phyloP scores from a whole-genome alignment of 2,797 vertebrate genomes.

The Siniperca obscura region DNA sequence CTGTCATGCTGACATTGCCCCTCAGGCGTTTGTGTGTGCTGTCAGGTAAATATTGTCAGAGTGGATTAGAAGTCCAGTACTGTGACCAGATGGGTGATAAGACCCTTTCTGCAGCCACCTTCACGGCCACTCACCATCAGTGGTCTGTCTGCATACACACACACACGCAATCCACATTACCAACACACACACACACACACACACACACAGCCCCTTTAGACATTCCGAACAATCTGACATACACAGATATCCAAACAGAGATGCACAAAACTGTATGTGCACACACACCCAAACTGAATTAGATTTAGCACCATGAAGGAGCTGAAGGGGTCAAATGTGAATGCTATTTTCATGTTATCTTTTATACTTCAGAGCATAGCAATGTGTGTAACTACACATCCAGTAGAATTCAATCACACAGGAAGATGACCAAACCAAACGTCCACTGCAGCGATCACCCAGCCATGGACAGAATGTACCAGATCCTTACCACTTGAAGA shows the following conservation, averaged over 20 bases:
- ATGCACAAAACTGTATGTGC: neutral
- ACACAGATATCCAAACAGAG: neutral
- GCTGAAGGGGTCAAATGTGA: slow-evolving; percentile 4
- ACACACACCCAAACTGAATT: slow-evolving; percentile 29
- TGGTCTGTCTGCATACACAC: slow-evolving; percentile 29
- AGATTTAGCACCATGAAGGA: slow-evolving; percentile 41
- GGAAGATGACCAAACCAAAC: slow-evolving; percentile 48
- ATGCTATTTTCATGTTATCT: slow-evolving; percentile 48
- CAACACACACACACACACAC: neutral
- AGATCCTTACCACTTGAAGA: neutral
- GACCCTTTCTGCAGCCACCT: slow-evolving; percentile 59
- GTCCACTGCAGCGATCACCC: slow-evolving; percentile 30
- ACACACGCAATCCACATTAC: neutral
- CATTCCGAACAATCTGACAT: slow-evolving; percentile 16
- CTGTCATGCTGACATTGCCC: slow-evolving; percentile 38
- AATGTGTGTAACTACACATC: slow-evolving; percentile 18
- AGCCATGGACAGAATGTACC: slow-evolving; percentile 36
- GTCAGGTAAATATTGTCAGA: slow-evolving; percentile 70
- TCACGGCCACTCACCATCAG: slow-evolving; percentile 63
- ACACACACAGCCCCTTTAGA: neutral
- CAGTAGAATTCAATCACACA: slow-evolving; percentile 38
- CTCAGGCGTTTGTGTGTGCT: slow-evolving; percentile 27
- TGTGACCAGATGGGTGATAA: slow-evolving; percentile 68
- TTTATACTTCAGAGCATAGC: slow-evolving; percentile 26
- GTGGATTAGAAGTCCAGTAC: slow-evolving; percentile 68